Percentiles rank a stretch among this genome's conserved stretches.
phyloP scores from a whole-genome alignment of 2,888 invertebrate species.

The Stenolophus ochropezus region DNA sequence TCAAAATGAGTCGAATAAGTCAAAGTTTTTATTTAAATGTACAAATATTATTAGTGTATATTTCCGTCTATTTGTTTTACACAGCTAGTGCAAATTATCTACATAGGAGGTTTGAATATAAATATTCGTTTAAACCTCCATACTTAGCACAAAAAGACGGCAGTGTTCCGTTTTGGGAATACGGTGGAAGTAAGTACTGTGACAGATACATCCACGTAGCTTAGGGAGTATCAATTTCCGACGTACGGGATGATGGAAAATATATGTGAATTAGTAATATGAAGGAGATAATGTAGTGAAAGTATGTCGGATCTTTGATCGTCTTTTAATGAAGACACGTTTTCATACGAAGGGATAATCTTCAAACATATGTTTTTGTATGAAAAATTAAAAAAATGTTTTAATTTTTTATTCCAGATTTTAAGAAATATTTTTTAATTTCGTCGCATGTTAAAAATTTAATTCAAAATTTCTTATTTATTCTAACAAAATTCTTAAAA shows the following conservation, averaged over 20 bases:
- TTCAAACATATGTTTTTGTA: slow-evolving; percentile 61
- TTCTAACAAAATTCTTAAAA: too few species aligned
- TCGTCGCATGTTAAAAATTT: not conserved
- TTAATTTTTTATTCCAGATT: not conserved
- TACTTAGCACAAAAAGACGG: slow-evolving; percentile 99
- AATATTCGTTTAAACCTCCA: slow-evolving; percentile 98
- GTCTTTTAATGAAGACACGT: slow-evolving; percentile 68
- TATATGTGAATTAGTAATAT: slow-evolving; percentile 31
- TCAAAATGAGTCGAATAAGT: slow-evolving; percentile 45
- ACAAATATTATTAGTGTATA: slow-evolving; percentile 33
- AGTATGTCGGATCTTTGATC: slow-evolving; percentile 61
- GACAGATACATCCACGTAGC: slow-evolving; percentile 69
- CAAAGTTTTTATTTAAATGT: slow-evolving; percentile 45
- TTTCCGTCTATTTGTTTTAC: slow-evolving; percentile 54
- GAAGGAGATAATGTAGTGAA: slow-evolving; percentile 41
- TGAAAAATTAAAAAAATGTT: slow-evolving; percentile 58
- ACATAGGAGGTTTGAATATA: slow-evolving; percentile 95
- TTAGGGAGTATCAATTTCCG: slow-evolving; percentile 64
- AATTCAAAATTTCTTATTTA: not conserved
- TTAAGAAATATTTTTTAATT: not conserved
- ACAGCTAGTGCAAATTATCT: slow-evolving; percentile 74
- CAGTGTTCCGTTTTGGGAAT: slow-evolving; percentile 98
- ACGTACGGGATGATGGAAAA: slow-evolving; percentile 63
- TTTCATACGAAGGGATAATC: slow-evolving; percentile 62
- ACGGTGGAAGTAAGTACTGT: slow-evolving; percentile 96